Evolutionary conservation across 2,113 vertebrate genomes (phyloP).

Genomic region (Tupaia tana): DNA sequence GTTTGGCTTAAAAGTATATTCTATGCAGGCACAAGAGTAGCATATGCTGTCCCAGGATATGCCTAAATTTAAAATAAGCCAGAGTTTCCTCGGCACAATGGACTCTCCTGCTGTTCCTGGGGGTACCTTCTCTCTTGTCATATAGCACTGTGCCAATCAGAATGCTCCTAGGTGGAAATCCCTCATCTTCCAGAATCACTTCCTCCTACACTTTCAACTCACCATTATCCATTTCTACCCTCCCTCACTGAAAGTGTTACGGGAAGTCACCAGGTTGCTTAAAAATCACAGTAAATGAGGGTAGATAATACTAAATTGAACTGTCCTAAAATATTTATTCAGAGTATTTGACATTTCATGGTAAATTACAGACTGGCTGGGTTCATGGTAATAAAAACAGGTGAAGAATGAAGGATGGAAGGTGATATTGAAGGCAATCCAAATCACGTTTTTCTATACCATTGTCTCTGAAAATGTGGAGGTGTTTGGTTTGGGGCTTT

Average conservation of each 20-base stretch:
- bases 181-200: neutral
- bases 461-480: neutral
- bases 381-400: neutral
- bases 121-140: neutral
- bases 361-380: neutral
- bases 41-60: neutral
- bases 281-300: neutral
- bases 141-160: accelerated
- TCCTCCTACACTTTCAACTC: neutral
- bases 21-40: neutral
- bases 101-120: neutral
- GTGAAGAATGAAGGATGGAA: neutral
- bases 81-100: neutral
- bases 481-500: no score
- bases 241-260: neutral
- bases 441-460: neutral
- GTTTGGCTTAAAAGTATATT: neutral
- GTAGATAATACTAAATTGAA: neutral
- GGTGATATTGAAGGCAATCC: neutral
- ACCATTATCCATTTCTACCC: neutral
- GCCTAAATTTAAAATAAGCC: neutral
- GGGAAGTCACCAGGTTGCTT: neutral
- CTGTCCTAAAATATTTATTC: neutral
- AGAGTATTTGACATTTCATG: neutral
- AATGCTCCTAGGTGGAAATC: accelerated